phyloP scores from a whole-genome alignment of 1,140 invertebrate species.

The Pantala flavescens region DNA sequence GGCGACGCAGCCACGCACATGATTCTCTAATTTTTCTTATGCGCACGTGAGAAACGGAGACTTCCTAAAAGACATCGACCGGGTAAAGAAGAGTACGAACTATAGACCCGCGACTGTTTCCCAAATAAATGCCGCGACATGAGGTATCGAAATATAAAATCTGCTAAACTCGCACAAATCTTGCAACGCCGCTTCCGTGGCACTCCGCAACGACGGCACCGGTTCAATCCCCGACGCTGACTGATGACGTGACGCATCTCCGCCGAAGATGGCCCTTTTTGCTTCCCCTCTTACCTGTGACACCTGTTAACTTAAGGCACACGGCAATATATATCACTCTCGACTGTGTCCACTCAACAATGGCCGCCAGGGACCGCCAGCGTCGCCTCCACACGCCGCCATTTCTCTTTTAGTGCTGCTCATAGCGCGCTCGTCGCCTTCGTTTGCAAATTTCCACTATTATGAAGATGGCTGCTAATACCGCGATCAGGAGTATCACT shows the following conservation, averaged over 20 bases:
- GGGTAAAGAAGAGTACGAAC: background rate
- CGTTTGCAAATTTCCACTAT: background rate
- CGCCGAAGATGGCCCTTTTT: no score
- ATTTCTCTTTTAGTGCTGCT: background rate
- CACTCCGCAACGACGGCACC: no score
- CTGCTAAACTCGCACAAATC: background rate
- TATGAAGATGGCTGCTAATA: constrained; percentile 1
- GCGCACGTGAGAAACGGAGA: background rate
- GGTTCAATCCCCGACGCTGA: no score
- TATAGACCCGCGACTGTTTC: background rate
- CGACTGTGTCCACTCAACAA: no score
- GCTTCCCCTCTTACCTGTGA: background rate
- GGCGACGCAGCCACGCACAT: no score
- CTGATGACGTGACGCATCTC: no score
- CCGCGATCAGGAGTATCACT: background rate
- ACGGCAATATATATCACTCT: constrained; percentile 2
- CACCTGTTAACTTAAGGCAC: constrained; percentile 1
- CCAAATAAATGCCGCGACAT: background rate
- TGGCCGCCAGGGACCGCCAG: background rate
- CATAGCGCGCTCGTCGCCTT: background rate
- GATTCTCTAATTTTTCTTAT: background rate
- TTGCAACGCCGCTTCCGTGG: no score
- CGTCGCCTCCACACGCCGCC: background rate
- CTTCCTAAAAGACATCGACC: background rate
- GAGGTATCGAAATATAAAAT: background rate